Evolutionary conservation across 2,888 invertebrate species (phyloP), one percentile per base, ranked within the genome.

Genomic region (Leptinotarsa haldemani): DNA sequence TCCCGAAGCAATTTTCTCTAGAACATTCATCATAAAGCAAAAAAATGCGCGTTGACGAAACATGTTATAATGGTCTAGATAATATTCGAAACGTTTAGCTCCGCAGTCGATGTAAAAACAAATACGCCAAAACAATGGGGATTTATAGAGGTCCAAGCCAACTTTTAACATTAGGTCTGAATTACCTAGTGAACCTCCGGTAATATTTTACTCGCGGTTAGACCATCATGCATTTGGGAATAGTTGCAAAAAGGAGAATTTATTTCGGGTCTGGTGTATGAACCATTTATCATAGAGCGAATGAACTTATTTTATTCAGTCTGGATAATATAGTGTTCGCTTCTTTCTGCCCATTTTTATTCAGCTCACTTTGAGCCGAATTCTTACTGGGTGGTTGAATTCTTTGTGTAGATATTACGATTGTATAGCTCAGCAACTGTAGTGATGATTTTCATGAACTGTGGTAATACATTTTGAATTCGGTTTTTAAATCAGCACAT

Each of bases 141-240:
- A 58, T 69, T 69, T 69, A 69, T 69, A 46, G 63, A 68, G 68
- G 61, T 53, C 46, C 61, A 30, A 40, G n/a, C 61, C 61, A 61
- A 61, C 61, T 61, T 61, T 61, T 61, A 61, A 61, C 61, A 61
- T 61, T 61, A 61, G 61, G 61, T 61, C 61, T 40, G 61, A 61
- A 61, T 61, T 61, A 61, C 61, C 61, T 61, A 61, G 30, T 61
- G 61, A 61, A 61, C 61, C 61, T n/a, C 61, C 61, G 61, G 61
- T 61, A 61, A 61, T 61, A 40, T 61, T 61, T 61, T 61, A 61
- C 61, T n/a, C 40, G 61, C 61, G 61, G 61, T 61, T 61, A 61
- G 61, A 61, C 61, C 61, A 30, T 61, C 61, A 61, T 61, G 61
- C 61, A 61, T 61, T 40, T 61, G 61, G 61, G 61, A 61, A 61